Percentiles rank a stretch among this genome's conserved stretches.
Evolutionary conservation across 2,888 invertebrate genomes (phyloP).

Genomic region (Mesoligia furuncula): DNA sequence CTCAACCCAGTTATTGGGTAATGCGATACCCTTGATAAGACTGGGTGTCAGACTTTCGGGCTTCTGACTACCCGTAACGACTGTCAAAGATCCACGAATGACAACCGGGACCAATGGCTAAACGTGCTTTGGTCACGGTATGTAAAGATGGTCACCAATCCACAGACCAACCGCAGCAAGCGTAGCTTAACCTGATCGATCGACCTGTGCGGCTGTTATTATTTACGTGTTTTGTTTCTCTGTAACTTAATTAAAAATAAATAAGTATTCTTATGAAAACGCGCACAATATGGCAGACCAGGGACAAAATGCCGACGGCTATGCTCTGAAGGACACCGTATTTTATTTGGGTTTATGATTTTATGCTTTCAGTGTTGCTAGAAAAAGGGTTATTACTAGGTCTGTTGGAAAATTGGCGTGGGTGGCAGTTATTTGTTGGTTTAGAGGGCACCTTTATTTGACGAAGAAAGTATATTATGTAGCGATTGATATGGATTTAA

Average conservation of each 20-base stretch:
- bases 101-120: no score
- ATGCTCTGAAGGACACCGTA: constrained; percentile 9
- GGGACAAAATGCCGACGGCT: constrained; percentile 34
- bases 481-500: background rate
- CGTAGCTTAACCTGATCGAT: no score
- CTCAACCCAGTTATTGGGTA: no score
- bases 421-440: constrained; percentile 9
- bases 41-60: no score
- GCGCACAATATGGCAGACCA: constrained; percentile 8
- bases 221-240: constrained; percentile 34
- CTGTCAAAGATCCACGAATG: no score
- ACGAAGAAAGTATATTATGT: background rate
- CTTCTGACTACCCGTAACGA: no score
- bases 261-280: constrained; percentile 24
- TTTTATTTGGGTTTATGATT: constrained; percentile 29
- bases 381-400: constrained; percentile 4
- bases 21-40: no score
- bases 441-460: constrained; percentile 21
- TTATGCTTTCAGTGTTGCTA: background rate
- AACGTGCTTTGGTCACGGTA: no score
- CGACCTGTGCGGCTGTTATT: no score
- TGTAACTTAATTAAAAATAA: constrained; percentile 27
- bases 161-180: no score
- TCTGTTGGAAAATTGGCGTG: constrained; percentile 9
- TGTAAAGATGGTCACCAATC: no score